Evolutionary conservation across 1,140 invertebrate genomes (phyloP), one percentile per base, ranked within the genome.

Genomic region (Eubasilissa regina): DNA sequence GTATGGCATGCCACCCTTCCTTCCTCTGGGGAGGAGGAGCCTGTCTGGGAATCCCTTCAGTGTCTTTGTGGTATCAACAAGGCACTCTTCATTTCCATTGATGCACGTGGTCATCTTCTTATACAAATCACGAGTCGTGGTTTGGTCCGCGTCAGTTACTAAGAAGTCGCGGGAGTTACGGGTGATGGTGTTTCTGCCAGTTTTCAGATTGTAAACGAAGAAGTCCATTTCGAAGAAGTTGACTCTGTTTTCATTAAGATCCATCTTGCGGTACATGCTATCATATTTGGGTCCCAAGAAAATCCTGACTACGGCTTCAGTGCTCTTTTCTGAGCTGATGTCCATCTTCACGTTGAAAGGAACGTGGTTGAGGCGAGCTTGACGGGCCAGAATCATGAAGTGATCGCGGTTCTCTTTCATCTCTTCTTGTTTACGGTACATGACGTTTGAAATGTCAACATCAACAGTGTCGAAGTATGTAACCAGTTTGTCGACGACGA

Each of bases 171-270:
- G 88, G 4, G 94, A 95, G 79, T 90, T 90, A 60, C 94, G 92
- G 55, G 89, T 87, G 78, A 95, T 90, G 51, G 90, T 87, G 84
- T 94, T 95, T 75, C 92, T 88, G 68, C 94, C 94, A 77, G 90
- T 86, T 4, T 86, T 85, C 47, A 96, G 86, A 74, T 92, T 89
- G 83, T 92, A 90, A 44, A 90, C 83, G 85, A 94, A 95, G 84
- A 91, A 91, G 83, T 95, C 94, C 64, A 95, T 85, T 85, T 93
- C 90, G 60, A 94, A 90, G 82, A 94, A 94, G 83, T 92, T 91
- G 76, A 89, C 84, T 78, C 88, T 88, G 82, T 88, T 89, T 4
- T 92, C 86, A 12, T 84, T 84, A 12, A 91, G 85, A 44, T 89
- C 83, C 3, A 90, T 79, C 3, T 84, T 55, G 51, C 89, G 87